These are phyloP conservation scores for Eupeodes luniger DNA, from an alignment of 2,888 invertebrate species.

Conservation along the genomic window DNA sequence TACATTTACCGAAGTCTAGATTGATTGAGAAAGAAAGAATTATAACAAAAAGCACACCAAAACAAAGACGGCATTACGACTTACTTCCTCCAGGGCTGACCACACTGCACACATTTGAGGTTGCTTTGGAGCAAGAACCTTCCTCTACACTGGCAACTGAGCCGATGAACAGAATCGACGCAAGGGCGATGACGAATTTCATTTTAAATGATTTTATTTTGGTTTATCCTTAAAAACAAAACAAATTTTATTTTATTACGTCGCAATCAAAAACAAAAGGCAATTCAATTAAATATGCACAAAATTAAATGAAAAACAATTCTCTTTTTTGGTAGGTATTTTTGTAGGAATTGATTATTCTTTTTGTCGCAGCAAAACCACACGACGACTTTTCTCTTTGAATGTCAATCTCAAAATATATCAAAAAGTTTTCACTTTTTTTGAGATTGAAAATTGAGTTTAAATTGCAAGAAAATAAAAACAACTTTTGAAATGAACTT, in stretches of 20 bases:
- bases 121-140: not conserved
- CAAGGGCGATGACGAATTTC: slow-evolving; percentile 51
- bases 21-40: not conserved
- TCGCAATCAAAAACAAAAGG: slow-evolving; percentile 23
- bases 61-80: not conserved
- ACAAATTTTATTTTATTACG: slow-evolving; percentile 27
- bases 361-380: not conserved
- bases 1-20: slow-evolving; percentile 20
- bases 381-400: slow-evolving; percentile 51
- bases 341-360: not conserved
- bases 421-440: slow-evolving; percentile 10
- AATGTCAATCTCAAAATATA: slow-evolving; percentile 22
- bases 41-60: not conserved
- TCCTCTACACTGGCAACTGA: slow-evolving; percentile 23
- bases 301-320: not conserved
- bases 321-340: slow-evolving; percentile 14
- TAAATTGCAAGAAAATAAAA: not conserved
- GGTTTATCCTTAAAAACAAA: slow-evolving; percentile 42
- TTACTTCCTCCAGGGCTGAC: not conserved
- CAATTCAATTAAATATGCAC: not conserved
- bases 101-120: not conserved
- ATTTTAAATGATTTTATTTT: slow-evolving; percentile 46
- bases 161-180: slow-evolving; percentile 44
- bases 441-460: not conserved
- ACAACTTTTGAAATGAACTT: slow-evolving; percentile 26